Conservation (phyloP, 2,888 invertebrate genomes). For the Drosophila pegasa region DNA sequence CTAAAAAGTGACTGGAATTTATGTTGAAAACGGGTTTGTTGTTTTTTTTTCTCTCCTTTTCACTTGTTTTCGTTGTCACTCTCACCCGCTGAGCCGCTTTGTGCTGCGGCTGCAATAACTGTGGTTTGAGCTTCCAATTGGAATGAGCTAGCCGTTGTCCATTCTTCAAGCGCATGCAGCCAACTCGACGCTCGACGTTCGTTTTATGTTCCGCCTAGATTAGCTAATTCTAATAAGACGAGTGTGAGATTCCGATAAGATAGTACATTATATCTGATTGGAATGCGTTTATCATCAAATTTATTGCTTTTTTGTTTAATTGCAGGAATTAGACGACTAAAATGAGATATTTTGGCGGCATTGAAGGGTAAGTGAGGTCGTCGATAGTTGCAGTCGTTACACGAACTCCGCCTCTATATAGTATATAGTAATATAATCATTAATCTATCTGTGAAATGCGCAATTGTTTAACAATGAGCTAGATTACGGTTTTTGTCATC, state of each 20-base stretch:
- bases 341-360: slow-evolving; percentile 82
- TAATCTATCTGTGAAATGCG: slow-evolving; percentile 39
- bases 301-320: slow-evolving; percentile 37
- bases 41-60: slow-evolving; percentile 5
- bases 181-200: slow-evolving; percentile 28
- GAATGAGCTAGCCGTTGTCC: slow-evolving; percentile 15
- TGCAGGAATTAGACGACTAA: slow-evolving; percentile 41
- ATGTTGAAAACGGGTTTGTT: slow-evolving; percentile 41
- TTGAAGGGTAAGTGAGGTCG: slow-evolving; percentile 80
- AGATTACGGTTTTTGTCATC: slow-evolving; percentile 19
- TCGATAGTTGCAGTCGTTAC: slow-evolving; percentile 29
- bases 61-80: slow-evolving; percentile 16
- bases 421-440: slow-evolving; percentile 1
- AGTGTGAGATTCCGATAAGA: slow-evolving; percentile 49
- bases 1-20: slow-evolving; percentile 38
- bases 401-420: slow-evolving; percentile 24
- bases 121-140: slow-evolving; percentile 6
- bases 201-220: slow-evolving; percentile 27
- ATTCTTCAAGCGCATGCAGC: slow-evolving; percentile 51
- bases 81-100: slow-evolving; percentile 26
- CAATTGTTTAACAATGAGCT: slow-evolving; percentile 34
- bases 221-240: slow-evolving; percentile 18
- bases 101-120: slow-evolving; percentile 19
- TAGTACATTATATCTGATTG: slow-evolving; percentile 31
- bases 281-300: slow-evolving; percentile 4